Evolutionary conservation across 2,113 vertebrate genomes (phyloP), one percentile per base, ranked within the genome.

Genomic region (Pavo muticus): DNA sequence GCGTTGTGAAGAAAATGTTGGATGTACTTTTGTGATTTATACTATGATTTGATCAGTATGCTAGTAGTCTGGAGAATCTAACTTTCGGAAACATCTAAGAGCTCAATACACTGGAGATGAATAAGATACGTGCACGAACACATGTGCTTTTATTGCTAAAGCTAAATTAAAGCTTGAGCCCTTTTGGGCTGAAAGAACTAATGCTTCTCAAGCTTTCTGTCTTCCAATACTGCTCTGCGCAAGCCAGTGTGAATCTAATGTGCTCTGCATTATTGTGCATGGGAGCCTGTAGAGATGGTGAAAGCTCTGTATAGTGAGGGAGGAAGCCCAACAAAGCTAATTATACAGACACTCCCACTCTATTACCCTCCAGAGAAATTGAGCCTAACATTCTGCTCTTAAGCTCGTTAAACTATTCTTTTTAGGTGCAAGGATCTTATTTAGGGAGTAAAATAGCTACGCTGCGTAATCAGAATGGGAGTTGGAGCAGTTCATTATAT

Each of bases 311-410:
- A 32, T 85, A 80, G 94, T 95, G 90, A 91, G 93, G 84, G 97
- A 95, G 80, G 97, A 91, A 97, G 89, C 96, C 96, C 92, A 94
- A 78, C 93, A 86, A 97, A 96, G 96, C 95, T 97, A 98, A 98
- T 98, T 97, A 96, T 73, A 96, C 42, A 94, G 96, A 95, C 93
- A 96, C 97, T 97, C 96, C 97, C 87, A 96, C 97, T 96, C 59
- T 97, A 93, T 97, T 97, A 97, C 96, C 92, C 92, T 94, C 95
- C 95, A 94, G 93, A 97, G 97, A 97, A 98, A 98, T 75, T 57
- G 96, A 98, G 96, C 97, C 97, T 97, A 95, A 96, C 97, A 97
- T 97, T 97, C 97, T 97, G 90, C 91, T 97, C 96, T 95, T 97
- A 95, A 97, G 95, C 96, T 97, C 54, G 85, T 98, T 97, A 97